These are phyloP conservation scores for Teleopsis dalmanni DNA, from an alignment of 1,140 invertebrate species.

Conservation along the genomic window DNA sequence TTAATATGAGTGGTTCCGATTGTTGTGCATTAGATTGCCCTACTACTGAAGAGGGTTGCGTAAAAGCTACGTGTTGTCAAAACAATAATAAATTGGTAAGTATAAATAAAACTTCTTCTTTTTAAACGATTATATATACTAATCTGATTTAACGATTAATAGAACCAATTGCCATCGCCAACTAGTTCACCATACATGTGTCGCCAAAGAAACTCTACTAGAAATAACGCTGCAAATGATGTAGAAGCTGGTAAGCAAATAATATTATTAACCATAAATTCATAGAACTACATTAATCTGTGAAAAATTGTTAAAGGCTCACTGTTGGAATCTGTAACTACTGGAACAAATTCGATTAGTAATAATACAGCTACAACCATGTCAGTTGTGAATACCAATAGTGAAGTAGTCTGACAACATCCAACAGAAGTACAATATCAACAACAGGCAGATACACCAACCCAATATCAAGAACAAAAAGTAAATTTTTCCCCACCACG, in stretches of 20 bases:
- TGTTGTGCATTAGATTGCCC: slow-evolving; percentile 80
- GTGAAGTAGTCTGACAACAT: slow-evolving; percentile 38
- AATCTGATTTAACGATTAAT: slow-evolving; percentile 3
- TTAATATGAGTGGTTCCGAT: slow-evolving; percentile 47
- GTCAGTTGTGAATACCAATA: slow-evolving; percentile 19
- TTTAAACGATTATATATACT: background rate
- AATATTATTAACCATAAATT: background rate
- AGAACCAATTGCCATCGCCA: slow-evolving; percentile 65
- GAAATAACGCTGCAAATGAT: slow-evolving; percentile 41
- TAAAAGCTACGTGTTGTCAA: slow-evolving; percentile 73
- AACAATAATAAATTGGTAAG: slow-evolving; percentile 42
- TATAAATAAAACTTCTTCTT: background rate
- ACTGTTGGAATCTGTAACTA: slow-evolving; percentile 23
- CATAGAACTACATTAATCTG: background rate
- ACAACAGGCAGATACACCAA: background rate
- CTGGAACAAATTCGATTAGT: slow-evolving; percentile 14
- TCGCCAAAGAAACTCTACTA: slow-evolving; percentile 58
- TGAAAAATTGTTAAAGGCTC: slow-evolving; percentile 14
- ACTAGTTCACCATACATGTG: slow-evolving; percentile 70
- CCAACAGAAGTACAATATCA: slow-evolving; percentile 1
- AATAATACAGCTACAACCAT: background rate
- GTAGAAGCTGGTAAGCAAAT: slow-evolving; percentile 28
- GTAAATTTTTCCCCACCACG: background rate
- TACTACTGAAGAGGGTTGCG: slow-evolving; percentile 72
- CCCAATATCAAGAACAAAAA: no score